A percentile compares a stretch with the other conserved stretches of the same genome.
These are phyloP conservation scores for Diaprepes abbreviatus DNA, from an alignment of 2,888 invertebrate species.

Conservation along the genomic window DNA sequence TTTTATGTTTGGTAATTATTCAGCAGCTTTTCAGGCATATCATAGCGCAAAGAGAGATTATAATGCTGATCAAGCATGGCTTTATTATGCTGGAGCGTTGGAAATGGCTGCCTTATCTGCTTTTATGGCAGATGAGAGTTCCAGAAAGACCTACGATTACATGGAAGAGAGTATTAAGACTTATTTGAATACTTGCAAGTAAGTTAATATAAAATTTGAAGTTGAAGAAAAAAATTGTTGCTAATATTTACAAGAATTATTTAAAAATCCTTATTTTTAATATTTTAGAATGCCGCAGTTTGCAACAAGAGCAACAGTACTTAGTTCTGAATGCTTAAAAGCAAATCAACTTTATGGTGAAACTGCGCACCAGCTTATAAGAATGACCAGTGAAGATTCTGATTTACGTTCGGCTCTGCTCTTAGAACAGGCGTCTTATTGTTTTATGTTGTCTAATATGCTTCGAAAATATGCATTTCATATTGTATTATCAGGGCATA, in stretches of 20 bases:
- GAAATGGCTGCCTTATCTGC: slow-evolving; percentile 96
- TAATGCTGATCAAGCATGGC: slow-evolving; percentile 96
- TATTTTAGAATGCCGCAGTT: slow-evolving; percentile 85
- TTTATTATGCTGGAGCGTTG: slow-evolving; percentile 95
- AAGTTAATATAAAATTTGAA: slow-evolving; percentile 56
- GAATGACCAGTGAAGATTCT: slow-evolving; percentile 98
- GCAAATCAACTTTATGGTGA: slow-evolving; percentile 85
- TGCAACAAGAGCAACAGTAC: slow-evolving; percentile 90
- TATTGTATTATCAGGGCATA: slow-evolving; percentile 95
- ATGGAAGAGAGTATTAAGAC: slow-evolving; percentile 96
- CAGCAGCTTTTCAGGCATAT: slow-evolving; percentile 92
- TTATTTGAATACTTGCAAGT: slow-evolving; percentile 93
- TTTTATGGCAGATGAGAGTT: slow-evolving; percentile 87
- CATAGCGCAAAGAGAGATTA: slow-evolving; percentile 98
- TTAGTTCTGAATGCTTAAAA: slow-evolving; percentile 90
- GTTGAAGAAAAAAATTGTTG: too few species aligned
- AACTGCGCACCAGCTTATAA: slow-evolving; percentile 94
- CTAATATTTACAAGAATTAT: too few species aligned
- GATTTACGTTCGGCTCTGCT: slow-evolving; percentile 94
- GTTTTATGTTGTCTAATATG: slow-evolving; percentile 85
- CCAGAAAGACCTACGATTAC: slow-evolving; percentile 86
- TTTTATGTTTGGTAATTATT: slow-evolving; percentile 96
- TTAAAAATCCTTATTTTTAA: slow-evolving; percentile 25
- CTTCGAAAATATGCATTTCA: slow-evolving; percentile 96
- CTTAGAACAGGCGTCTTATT: slow-evolving; percentile 95